Conservation (phyloP, 1,140 invertebrate genomes). For the Megalonaias nervosa region DNA sequence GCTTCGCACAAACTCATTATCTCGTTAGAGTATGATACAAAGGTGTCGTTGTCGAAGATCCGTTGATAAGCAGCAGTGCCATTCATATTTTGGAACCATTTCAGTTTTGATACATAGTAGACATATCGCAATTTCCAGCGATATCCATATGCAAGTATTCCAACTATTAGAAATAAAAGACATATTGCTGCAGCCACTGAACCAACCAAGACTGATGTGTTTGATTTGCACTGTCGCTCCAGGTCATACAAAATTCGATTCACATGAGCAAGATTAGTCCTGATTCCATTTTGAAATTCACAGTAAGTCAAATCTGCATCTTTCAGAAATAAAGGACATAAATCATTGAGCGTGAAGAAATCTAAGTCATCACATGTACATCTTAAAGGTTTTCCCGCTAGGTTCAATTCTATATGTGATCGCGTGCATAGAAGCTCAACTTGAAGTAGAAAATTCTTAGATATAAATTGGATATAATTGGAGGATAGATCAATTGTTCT, state of each 20-base stretch:
- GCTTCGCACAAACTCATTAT: constrained; percentile 29
- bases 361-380: constrained; percentile 9
- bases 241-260: background rate
- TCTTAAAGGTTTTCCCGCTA: constrained; percentile 14
- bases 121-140: constrained; percentile 30
- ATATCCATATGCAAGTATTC: constrained; percentile 15
- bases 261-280: background rate
- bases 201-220: background rate
- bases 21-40: constrained; percentile 45
- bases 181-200: background rate
- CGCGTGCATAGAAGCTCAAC: background rate
- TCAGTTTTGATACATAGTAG: constrained; percentile 3
- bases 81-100: constrained; percentile 2
- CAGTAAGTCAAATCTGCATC: background rate
- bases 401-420: constrained; percentile 4
- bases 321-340: constrained; percentile 1
- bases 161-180: constrained; percentile 11
- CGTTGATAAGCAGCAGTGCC: background rate
- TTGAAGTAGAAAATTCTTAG: background rate
- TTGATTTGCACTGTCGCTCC: constrained; percentile 3
- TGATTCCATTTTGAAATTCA: background rate
- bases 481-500: constrained; percentile 3
- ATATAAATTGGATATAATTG: constrained; percentile 6
- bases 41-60: constrained; percentile 39
- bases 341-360: constrained; percentile 11